Percentiles rank a stretch among this genome's conserved stretches.
Conservation (phyloP, 2,113 vertebrate species). For the Caranx melampygus region DNA sequence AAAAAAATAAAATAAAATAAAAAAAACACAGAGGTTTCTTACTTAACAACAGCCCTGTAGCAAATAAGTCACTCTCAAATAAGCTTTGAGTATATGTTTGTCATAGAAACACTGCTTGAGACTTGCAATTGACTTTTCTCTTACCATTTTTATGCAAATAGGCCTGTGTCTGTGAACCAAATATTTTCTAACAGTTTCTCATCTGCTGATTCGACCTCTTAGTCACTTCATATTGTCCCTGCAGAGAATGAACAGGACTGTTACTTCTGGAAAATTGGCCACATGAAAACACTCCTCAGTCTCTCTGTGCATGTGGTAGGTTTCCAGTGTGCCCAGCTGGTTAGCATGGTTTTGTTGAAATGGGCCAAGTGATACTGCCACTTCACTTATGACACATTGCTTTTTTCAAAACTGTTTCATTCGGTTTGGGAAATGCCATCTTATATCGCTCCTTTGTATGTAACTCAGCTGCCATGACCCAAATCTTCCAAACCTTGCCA, state of each 20-base stretch:
- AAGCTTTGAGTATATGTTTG: not conserved
- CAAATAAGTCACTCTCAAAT: not conserved
- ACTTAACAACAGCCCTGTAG: not conserved
- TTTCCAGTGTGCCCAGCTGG: conserved; percentile 6
- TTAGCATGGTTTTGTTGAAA: conserved; percentile 18
- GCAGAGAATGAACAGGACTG: not conserved
- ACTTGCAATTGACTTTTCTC: not conserved
- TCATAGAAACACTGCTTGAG: not conserved
- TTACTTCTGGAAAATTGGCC: not conserved
- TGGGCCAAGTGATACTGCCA: not conserved
- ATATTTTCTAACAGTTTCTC: conserved; percentile 1
- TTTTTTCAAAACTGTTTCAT: conserved; percentile 47
- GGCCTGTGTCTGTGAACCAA: not conserved
- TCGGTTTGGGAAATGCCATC: conserved; percentile 41
- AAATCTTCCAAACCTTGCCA: conserved; percentile 64
- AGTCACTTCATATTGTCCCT: not conserved
- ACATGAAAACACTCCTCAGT: not conserved
- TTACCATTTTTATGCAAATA: not conserved
- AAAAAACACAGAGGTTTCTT: not conserved
- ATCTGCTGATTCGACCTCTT: not conserved
- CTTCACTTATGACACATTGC: conserved; percentile 7
- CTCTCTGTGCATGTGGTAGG: not conserved
- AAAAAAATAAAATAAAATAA: not conserved
- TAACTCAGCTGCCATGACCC: conserved; percentile 65
- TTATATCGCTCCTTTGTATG: conserved; percentile 51